Evolutionary conservation across 2,888 invertebrate species (phyloP).

Genomic region (Parasteatoda lunata): DNA sequence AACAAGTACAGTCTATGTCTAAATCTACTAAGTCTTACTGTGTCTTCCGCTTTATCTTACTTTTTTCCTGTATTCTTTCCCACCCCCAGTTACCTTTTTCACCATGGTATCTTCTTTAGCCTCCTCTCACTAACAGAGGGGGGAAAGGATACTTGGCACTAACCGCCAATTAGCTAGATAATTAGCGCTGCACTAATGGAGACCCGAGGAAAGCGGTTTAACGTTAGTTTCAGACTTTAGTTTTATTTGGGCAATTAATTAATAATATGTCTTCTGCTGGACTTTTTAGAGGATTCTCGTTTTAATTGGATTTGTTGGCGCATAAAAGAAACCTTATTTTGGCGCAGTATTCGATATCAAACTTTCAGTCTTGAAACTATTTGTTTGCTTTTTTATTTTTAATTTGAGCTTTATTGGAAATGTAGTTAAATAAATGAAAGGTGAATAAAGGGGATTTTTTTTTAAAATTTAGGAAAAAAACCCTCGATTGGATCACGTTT

Average conservation of each 20-base stretch:
- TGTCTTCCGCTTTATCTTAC: not conserved
- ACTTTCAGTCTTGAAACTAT: not conserved
- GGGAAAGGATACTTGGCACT: conserved; percentile 39
- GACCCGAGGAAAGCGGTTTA: conserved; percentile 23
- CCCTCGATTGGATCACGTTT: too few relatives aligned
- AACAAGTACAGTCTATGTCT: conserved; percentile 8
- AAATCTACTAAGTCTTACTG: not conserved
- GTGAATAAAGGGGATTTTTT: too few relatives aligned
- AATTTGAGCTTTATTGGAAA: too few relatives aligned
- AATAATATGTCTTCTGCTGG: conserved; percentile 36
- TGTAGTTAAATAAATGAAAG: too few relatives aligned
- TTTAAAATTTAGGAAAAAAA: too few relatives aligned
- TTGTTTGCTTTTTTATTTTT: too few relatives aligned
- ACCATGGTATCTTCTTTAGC: not conserved
- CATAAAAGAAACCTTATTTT: conserved; percentile 30
- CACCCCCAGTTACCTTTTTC: conserved; percentile 22
- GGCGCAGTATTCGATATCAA: not conserved
- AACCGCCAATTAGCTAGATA: conserved; percentile 52
- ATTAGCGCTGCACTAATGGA: conserved; percentile 42
- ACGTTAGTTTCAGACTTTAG: conserved; percentile 37
- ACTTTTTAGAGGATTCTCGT: conserved; percentile 16
- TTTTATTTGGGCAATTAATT: conserved; percentile 54
- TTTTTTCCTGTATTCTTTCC: not conserved
- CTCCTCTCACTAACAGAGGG: not conserved
- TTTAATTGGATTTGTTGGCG: conserved; percentile 46